Evolutionary conservation across 2,113 vertebrate species (phyloP).

Genomic region (Hystrix brachyura): DNA sequence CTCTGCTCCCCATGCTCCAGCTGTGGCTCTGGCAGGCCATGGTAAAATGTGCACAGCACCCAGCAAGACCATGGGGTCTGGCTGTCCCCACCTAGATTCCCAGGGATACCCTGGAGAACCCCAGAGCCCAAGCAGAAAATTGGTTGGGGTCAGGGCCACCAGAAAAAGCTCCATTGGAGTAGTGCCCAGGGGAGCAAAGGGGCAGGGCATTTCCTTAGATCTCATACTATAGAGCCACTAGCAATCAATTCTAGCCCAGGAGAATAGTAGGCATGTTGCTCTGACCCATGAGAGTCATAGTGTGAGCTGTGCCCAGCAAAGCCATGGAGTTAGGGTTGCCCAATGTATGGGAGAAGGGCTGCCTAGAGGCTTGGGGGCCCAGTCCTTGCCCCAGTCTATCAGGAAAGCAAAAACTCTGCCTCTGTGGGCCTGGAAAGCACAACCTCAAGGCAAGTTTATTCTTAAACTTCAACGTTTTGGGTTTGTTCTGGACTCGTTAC

Average conservation of each 20-base stretch:
- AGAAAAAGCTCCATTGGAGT: not conserved
- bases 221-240: not conserved
- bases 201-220: too few species aligned
- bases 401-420: not conserved
- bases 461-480: not conserved
- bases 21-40: not conserved
- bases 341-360: not conserved
- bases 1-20: not conserved
- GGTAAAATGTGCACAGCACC: too few species aligned
- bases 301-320: not conserved
- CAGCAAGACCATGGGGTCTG: not conserved
- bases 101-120: not conserved
- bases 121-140: not conserved
- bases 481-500: not conserved
- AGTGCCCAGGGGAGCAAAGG: not conserved
- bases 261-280: not conserved
- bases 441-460: not conserved
- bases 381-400: not conserved
- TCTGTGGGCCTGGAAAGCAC: not conserved
- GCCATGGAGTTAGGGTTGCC: not conserved
- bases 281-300: not conserved
- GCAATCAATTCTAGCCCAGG: not conserved
- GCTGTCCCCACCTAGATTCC: not conserved
- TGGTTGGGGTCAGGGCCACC: not conserved
- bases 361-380: too few species aligned